Evolutionary conservation across 2,888 invertebrate genomes (phyloP).

Genomic region (Empis stercorea): DNA sequence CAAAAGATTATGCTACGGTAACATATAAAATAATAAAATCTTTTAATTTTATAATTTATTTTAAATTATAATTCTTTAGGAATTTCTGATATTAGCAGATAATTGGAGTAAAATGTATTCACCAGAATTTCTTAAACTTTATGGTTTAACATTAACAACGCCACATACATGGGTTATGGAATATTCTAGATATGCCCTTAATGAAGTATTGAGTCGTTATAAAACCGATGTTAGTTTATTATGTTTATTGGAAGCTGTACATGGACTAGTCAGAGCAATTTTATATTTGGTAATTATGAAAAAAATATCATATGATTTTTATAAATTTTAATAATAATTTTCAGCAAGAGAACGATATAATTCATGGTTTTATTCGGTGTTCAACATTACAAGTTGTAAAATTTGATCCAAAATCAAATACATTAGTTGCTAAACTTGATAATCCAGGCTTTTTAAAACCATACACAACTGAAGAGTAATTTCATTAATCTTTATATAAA

Average conservation of each 20-base stretch:
- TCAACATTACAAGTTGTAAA: conserved; percentile 65
- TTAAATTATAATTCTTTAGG: conserved; percentile 38
- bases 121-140: conserved; percentile 60
- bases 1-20: conserved; percentile 50
- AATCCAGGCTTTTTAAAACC: conserved; percentile 64
- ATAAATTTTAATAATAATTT: conserved; percentile 7
- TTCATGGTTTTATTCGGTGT: conserved; percentile 77
- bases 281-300: conserved; percentile 59
- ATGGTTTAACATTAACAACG: conserved; percentile 62
- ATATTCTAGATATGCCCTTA: conserved; percentile 60
- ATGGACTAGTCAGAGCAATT: conserved; percentile 68
- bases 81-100: conserved; percentile 62
- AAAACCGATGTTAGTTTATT: conserved; percentile 44
- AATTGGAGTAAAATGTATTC: conserved; percentile 69
- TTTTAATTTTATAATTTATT: conserved; percentile 1
- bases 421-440: conserved; percentile 64
- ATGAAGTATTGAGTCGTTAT: conserved; percentile 39
- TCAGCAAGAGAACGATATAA: conserved; percentile 62
- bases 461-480: conserved; percentile 53
- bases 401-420: conserved; percentile 47
- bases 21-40: conserved; percentile 7
- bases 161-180: conserved; percentile 74
- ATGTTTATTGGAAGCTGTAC: conserved; percentile 70
- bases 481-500: conserved; percentile 21
- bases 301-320: background rate